Percentiles rank a stretch among this genome's conserved stretches.
Evolutionary conservation across 2,888 invertebrate genomes (phyloP).

Genomic region (Lochmaea capreae): DNA sequence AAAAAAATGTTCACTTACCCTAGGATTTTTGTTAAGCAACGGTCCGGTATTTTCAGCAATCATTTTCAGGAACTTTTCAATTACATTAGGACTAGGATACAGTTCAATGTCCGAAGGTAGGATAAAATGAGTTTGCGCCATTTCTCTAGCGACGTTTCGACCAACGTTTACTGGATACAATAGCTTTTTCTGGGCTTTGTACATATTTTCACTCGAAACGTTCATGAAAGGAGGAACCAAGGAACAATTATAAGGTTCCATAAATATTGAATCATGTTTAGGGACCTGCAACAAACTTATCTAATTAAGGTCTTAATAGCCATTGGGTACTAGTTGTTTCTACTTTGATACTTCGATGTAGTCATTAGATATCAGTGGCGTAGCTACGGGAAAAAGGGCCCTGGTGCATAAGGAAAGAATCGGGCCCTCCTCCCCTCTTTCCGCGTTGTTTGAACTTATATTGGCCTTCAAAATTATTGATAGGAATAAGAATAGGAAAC

Average conservation of each 20-base stretch:
- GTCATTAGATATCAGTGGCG: too few relatives aligned
- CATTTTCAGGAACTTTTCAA: slow-evolving; percentile 86
- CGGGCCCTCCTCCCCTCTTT: too few relatives aligned
- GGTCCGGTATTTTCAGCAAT: slow-evolving; percentile 78
- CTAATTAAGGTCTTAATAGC: too few relatives aligned
- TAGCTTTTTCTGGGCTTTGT: slow-evolving; percentile 83
- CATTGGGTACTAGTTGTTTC: neutral
- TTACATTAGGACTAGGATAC: slow-evolving; percentile 87
- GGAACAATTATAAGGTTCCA: slow-evolving; percentile 79
- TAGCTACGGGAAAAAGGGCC: too few relatives aligned
- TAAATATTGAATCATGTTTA: slow-evolving; percentile 72
- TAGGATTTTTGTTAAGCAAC: slow-evolving; percentile 70
- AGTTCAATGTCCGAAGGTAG: slow-evolving; percentile 91
- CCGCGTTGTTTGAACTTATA: too few relatives aligned
- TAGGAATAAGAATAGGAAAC: too few relatives aligned
- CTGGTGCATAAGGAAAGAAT: too few relatives aligned
- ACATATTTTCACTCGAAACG: slow-evolving; percentile 74
- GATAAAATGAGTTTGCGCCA: slow-evolving; percentile 84
- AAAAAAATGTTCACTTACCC: slow-evolving; percentile 56
- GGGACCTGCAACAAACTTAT: slow-evolving; percentile 71
- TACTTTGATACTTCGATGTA: too few relatives aligned
- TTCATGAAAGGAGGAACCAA: slow-evolving; percentile 76
- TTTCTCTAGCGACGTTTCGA: slow-evolving; percentile 87
- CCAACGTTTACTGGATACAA: slow-evolving; percentile 92
- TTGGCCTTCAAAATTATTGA: too few relatives aligned